phyloP scores from a whole-genome alignment of 2,888 invertebrate genomes.

The Stenodera caucasica region DNA sequence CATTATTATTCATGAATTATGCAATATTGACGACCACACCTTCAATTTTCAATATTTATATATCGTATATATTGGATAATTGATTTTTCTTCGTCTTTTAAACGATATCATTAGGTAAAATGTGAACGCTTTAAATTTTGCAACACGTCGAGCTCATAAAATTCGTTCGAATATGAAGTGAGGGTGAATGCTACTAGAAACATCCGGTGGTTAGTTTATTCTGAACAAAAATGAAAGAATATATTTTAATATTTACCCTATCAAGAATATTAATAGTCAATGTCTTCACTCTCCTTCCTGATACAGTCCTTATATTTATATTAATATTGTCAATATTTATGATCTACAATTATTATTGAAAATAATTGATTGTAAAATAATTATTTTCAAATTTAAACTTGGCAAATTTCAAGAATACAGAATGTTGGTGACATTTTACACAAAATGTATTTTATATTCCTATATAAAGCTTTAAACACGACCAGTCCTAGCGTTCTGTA shows the following conservation, averaged over 20 bases:
- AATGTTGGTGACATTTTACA: constrained; percentile 41
- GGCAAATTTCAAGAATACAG: constrained; percentile 35
- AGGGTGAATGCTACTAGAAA: constrained; percentile 18
- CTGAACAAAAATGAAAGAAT: constrained; percentile 26
- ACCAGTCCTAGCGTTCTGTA: constrained; percentile 22
- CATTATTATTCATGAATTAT: too few relatives aligned
- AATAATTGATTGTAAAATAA: background rate
- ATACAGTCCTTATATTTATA: constrained; percentile 19
- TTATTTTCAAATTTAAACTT: constrained; percentile 16
- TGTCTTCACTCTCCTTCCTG: constrained; percentile 16
- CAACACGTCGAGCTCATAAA: constrained; percentile 22
- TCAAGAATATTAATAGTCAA: constrained; percentile 13
- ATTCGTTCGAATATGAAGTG: constrained; percentile 20
- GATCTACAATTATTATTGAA: constrained; percentile 2
- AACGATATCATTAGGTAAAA: constrained; percentile 5
- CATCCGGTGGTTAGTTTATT: constrained; percentile 23
- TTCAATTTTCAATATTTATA: background rate
- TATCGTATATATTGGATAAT: background rate
- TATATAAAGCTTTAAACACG: constrained; percentile 30
- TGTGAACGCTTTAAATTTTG: constrained; percentile 20
- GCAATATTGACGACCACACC: too few relatives aligned
- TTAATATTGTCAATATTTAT: constrained; percentile 25
- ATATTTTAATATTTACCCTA: constrained; percentile 22
- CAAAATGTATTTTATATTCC: constrained; percentile 41
- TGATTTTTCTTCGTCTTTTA: constrained; percentile 10